These are phyloP conservation scores for Melolontha melolontha DNA, from an alignment of 2,888 invertebrate species.

Conservation along the genomic window DNA sequence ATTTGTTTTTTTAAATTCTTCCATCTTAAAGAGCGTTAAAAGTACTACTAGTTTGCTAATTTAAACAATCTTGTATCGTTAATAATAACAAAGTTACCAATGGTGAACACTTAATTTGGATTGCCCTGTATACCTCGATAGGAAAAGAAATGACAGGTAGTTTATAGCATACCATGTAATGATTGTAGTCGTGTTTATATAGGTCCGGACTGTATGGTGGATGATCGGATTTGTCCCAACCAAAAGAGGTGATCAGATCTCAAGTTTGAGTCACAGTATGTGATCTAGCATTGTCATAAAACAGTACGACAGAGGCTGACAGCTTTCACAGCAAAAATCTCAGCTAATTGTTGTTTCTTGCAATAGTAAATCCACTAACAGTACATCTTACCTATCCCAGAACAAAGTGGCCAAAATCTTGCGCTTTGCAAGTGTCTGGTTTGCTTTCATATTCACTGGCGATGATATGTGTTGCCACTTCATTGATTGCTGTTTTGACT, in stretches of 20 bases:
- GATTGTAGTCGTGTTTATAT: no score
- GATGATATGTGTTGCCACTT: slow-evolving; percentile 7
- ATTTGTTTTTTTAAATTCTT: no score
- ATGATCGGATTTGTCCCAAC: no score
- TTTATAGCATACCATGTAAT: no score
- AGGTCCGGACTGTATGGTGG: no score
- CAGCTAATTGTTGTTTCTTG: slow-evolving; percentile 10
- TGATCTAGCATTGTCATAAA: slow-evolving; percentile 28
- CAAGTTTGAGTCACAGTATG: slow-evolving; percentile 16
- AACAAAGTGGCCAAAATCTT: not conserved
- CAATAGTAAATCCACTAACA: slow-evolving; percentile 1
- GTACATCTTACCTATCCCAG: not conserved
- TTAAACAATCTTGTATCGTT: no score
- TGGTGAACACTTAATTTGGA: no score
- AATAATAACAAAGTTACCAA: no score
- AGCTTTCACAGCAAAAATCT: slow-evolving; percentile 14
- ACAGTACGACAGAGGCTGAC: slow-evolving; percentile 10
- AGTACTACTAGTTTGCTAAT: no score
- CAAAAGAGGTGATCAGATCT: slow-evolving; percentile 11
- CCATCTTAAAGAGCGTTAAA: no score
- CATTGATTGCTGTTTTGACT: slow-evolving; percentile 27
- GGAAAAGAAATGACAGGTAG: no score
- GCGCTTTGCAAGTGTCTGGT: slow-evolving; percentile 1
- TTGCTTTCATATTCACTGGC: slow-evolving; percentile 17
- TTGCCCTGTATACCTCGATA: no score